These are phyloP conservation scores for Cremastinae sp. DNA, from an alignment of 2,888 invertebrate genomes.

Conservation along the genomic window DNA sequence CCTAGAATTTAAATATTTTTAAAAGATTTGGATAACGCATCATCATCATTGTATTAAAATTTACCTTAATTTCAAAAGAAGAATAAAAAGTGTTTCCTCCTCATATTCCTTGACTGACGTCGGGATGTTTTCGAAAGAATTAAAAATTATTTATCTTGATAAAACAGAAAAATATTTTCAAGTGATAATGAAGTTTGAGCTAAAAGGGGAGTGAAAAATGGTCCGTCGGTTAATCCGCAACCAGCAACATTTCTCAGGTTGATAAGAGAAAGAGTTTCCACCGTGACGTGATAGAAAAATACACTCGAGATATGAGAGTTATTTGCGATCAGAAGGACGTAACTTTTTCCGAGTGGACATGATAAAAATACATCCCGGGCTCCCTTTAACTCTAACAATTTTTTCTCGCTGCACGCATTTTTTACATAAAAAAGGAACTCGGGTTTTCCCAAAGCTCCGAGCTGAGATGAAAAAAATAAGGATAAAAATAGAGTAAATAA, in stretches of 20 bases:
- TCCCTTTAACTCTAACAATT: too few relatives aligned
- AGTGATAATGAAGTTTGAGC: background rate
- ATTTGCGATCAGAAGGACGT: background rate
- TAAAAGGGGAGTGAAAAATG: background rate
- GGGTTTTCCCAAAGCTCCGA: background rate
- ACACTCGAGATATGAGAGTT: background rate
- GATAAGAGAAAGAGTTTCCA: background rate
- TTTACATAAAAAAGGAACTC: background rate
- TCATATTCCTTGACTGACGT: too few relatives aligned
- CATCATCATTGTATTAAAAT: too few relatives aligned
- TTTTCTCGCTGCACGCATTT: background rate
- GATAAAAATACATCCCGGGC: background rate
- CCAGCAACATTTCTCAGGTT: conserved; percentile 8
- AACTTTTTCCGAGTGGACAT: background rate
- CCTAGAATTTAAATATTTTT: too few relatives aligned
- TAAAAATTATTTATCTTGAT: background rate
- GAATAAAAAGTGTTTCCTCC: too few relatives aligned
- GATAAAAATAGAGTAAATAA: conserved; percentile 36
- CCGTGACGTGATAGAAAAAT: background rate
- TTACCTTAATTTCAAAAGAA: too few relatives aligned
- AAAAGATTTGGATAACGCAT: too few relatives aligned
- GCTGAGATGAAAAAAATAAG: conserved; percentile 9
- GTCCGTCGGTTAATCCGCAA: background rate
- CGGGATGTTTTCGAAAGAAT: too few relatives aligned
- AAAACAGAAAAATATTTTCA: background rate